A percentile compares a stretch with the other conserved stretches of the same genome.
phyloP scores from a whole-genome alignment of 2,113 vertebrate genomes.

The Phaethon lepturus region DNA sequence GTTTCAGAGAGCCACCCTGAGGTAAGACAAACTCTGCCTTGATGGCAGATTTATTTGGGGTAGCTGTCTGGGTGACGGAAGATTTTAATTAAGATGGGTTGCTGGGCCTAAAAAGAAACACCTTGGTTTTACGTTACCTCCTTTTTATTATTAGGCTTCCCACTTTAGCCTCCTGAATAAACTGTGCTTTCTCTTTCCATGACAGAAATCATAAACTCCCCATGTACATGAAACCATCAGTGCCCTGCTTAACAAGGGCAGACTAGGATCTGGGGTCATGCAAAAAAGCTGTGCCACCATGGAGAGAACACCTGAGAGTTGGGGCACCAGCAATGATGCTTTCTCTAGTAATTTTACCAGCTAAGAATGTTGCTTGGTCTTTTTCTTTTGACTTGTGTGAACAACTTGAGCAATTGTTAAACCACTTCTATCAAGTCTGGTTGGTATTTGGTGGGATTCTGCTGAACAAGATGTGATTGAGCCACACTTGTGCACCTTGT shows the following conservation, averaged over 20 bases:
- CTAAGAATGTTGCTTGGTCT: neutral
- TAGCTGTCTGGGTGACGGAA: neutral
- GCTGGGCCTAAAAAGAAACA: neutral
- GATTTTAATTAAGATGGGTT: neutral
- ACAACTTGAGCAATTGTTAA: neutral
- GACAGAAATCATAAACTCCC: neutral
- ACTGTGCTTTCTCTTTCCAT: neutral
- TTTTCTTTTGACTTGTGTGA: neutral
- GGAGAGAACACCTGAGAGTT: neutral
- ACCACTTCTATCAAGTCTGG: neutral
- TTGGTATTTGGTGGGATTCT: neutral
- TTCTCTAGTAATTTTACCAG: neutral
- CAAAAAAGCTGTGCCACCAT: neutral
- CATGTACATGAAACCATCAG: neutral
- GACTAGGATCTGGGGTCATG: neutral
- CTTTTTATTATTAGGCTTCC: neutral
- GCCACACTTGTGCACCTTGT: neutral
- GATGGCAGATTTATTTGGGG: neutral
- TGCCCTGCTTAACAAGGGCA: neutral
- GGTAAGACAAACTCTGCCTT: neutral
- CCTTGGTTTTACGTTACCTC: rapidly evolving
- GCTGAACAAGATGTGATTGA: neutral
- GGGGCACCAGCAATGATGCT: neutral
- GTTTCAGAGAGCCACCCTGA: neutral
- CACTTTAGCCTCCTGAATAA: neutral